Evolutionary conservation across 2,113 vertebrate species (phyloP).

Genomic region (Coryphaenoides rupestris): DNA sequence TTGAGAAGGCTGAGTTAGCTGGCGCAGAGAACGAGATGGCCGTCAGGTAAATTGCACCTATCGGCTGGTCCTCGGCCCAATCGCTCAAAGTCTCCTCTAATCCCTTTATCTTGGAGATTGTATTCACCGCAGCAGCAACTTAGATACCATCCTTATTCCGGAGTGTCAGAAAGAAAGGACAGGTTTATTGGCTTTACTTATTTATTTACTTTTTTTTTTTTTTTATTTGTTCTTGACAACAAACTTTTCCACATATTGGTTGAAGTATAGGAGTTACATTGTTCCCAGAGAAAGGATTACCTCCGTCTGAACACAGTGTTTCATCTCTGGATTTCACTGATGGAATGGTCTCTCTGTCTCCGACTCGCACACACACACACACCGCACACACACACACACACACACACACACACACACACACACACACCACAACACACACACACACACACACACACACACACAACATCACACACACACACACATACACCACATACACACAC

Average conservation of each 20-base stretch:
- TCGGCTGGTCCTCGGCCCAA: constrained; percentile 30
- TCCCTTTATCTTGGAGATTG: constrained; percentile 33
- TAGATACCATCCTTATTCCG: constrained; percentile 36
- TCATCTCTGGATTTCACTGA: constrained; percentile 37
- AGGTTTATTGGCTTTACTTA: neutral
- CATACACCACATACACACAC: neutral
- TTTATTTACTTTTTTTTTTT: too few species aligned
- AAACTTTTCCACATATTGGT: constrained; percentile 32
- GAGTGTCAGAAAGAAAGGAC: constrained; percentile 9
- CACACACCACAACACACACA: too few species aligned
- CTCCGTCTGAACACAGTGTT: constrained; percentile 25
- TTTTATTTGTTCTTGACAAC: constrained; percentile 27
- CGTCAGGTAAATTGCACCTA: constrained; percentile 17
- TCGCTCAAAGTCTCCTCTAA: constrained; percentile 38
- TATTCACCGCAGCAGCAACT: constrained; percentile 30
- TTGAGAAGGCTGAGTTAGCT: neutral
- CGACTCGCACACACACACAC: too few species aligned
- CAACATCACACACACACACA: too few species aligned
- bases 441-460: too few species aligned
- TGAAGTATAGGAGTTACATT: constrained; percentile 17
- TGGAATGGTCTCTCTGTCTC: constrained; percentile 5
- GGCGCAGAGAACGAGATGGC: too few species aligned
- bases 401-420: too few species aligned
- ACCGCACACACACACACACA: too few species aligned
- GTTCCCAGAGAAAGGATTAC: constrained; percentile 37